Percentiles rank a stretch among this genome's conserved stretches.
These are phyloP conservation scores for Tinea trinotella DNA, from an alignment of 2,888 invertebrate species.

Conservation along the genomic window DNA sequence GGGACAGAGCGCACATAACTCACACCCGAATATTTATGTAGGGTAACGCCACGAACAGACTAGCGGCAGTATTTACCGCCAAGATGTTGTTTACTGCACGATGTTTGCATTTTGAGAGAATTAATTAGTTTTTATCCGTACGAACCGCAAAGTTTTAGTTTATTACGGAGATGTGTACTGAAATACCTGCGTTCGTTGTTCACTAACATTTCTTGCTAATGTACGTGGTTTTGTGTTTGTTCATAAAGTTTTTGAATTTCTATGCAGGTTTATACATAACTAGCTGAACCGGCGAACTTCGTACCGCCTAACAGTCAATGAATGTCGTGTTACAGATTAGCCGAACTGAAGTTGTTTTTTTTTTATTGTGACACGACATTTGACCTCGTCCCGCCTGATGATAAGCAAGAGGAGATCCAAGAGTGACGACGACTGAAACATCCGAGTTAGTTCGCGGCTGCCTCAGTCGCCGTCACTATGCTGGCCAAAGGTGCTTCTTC, in stretches of 20 bases:
- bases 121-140: slow-evolving; percentile 19
- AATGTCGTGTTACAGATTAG: too few species aligned
- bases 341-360: too few species aligned
- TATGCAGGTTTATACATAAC: not conserved
- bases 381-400: too few species aligned
- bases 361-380: too few species aligned
- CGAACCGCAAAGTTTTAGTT: slow-evolving; percentile 14
- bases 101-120: slow-evolving; percentile 27
- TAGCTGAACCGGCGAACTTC: too few species aligned
- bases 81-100: slow-evolving; percentile 36
- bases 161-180: slow-evolving; percentile 10
- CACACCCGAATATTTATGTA: slow-evolving; percentile 54
- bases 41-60: slow-evolving; percentile 48
- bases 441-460: too few species aligned
- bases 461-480: too few species aligned
- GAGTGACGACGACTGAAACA: too few species aligned
- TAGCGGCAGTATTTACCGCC: slow-evolving; percentile 47
- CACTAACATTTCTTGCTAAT: not conserved
- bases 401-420: too few species aligned
- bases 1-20: slow-evolving; percentile 50
- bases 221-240: not conserved
- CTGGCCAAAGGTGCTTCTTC: too few species aligned
- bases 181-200: slow-evolving; percentile 6
- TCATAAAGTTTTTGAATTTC: not conserved
- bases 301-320: too few species aligned